Evolutionary conservation across 2,797 vertebrate genomes (phyloP).

Genomic region (Setipinna tenuifilis): DNA sequence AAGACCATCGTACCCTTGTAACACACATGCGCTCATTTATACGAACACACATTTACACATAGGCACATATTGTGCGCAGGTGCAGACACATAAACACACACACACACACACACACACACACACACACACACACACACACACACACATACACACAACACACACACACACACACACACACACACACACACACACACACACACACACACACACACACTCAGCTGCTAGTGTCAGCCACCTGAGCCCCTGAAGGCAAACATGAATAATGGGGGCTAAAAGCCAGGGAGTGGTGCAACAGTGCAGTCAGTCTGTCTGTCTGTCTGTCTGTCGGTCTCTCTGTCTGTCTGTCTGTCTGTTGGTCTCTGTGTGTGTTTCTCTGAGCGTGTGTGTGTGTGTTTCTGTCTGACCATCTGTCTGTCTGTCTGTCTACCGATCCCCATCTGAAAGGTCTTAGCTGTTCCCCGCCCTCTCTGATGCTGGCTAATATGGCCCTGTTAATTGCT

Average conservation of each 20-base stretch:
- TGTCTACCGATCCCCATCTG: not conserved
- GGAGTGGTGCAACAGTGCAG: too few relatives aligned
- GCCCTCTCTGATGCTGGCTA: slow-evolving; percentile 12
- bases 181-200: not conserved
- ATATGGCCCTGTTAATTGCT: slow-evolving; percentile 53
- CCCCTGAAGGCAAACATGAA: slow-evolving; percentile 18
- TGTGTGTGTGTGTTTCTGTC: not conserved
- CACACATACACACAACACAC: slow-evolving; percentile 37
- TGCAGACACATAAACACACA: not conserved
- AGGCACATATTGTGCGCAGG: not conserved
- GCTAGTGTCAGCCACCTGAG: slow-evolving; percentile 55
- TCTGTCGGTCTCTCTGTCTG: not conserved
- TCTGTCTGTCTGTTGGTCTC: not conserved
- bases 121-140: not conserved
- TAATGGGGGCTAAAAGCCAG: slow-evolving; percentile 20
- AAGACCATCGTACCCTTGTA: not conserved
- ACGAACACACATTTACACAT: not conserved
- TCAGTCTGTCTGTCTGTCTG: not conserved
- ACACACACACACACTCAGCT: slow-evolving; percentile 20
- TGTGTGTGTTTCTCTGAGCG: not conserved
- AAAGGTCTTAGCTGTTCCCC: not conserved
- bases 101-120: not conserved
- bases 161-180: not conserved
- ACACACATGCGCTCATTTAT: not conserved
- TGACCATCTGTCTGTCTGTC: not conserved